Evolutionary conservation across 2,113 vertebrate genomes (phyloP), one percentile per base, ranked within the genome.

Genomic region (Alouatta palliata): DNA sequence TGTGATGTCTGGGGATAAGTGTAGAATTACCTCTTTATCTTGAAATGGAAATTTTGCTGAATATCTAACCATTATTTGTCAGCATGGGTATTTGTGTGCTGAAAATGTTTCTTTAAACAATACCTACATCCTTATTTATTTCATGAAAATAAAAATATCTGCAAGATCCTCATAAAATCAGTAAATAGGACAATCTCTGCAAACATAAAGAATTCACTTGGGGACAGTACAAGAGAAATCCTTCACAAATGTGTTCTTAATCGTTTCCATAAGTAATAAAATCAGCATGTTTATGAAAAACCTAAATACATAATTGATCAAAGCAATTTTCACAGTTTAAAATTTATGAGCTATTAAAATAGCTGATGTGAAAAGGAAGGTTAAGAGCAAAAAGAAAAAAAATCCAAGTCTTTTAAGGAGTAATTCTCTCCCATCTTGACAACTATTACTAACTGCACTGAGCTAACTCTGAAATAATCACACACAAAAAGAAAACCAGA

Each of bases 251-350:
- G 94, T 54, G 19, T 80, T 96, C 95, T 97, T 40, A 97, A 97
- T 61, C n/a, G 27, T 83, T 98, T 97, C 76, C 90, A 94, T 90
- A 96, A 96, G 49, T 81, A 97, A 91, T 52, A 95, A 92, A 97
- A 98, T 95, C 86, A 94, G 95, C 96, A 96, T 98, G 79, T 82
- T 86, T 98, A 91, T 97, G 92, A 96, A 98, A 98, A 97, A 95
- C 88, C 94, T 94, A 97, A 97, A 98, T 96, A 80, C 96, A 98
- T 98, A 97, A 97, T 97, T 97, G 87, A 98, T 98, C 97, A 97
- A 98, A 98, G 96, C 96, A 95, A 92, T 97, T 97, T 98, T 97
- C 90, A 95, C 93, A 94, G 95, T 98, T 98, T 97, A 97, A 98
- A 97, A 97, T 98, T 88, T 97, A 97, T 97, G 97, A 98, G 95